Evolutionary conservation across 2,113 vertebrate species (phyloP).

Genomic region (Sapajus apella): DNA sequence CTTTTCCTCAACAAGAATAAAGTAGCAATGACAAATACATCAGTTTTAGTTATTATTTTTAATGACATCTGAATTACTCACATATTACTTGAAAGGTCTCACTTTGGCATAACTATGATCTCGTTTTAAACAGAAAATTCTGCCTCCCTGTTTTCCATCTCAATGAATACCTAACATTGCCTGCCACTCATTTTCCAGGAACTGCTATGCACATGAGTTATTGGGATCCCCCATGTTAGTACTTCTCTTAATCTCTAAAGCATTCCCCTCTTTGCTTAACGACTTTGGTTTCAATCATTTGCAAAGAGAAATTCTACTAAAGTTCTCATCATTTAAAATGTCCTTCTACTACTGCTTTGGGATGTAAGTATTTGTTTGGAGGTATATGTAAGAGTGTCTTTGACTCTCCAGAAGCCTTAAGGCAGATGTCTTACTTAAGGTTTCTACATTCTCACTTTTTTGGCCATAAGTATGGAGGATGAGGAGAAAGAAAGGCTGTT

Average conservation of each 20-base stretch:
- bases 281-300: neutral
- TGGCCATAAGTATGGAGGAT: neutral
- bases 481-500: neutral
- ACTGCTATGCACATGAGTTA: neutral
- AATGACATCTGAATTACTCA: neutral
- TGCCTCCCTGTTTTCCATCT: neutral
- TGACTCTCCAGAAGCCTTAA: neutral
- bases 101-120: neutral
- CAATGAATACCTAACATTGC: neutral
- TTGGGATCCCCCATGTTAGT: neutral
- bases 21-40: neutral
- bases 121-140: constrained; percentile 2
- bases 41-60: neutral
- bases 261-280: neutral
- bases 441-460: neutral
- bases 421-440: neutral
- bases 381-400: neutral
- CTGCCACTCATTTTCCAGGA: neutral
- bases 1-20: neutral
- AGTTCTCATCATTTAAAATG: neutral
- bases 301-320: neutral
- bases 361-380: neutral
- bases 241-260: neutral
- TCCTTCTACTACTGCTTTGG: neutral
- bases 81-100: neutral